These are phyloP conservation scores for Crax fasciolata DNA, from an alignment of 2,797 vertebrate species.

Conservation along the genomic window DNA sequence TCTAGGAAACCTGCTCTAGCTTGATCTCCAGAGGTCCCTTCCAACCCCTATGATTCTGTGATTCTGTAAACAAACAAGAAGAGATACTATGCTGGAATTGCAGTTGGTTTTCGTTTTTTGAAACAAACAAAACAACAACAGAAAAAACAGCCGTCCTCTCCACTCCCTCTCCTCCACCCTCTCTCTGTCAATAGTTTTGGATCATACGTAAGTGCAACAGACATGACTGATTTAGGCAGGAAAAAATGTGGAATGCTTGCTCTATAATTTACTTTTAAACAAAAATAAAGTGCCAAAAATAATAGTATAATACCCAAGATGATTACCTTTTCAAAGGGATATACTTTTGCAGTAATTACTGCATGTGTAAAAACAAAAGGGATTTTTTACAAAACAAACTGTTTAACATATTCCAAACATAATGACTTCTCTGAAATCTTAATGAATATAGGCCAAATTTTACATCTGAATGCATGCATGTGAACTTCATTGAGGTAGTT, in stretches of 20 bases:
- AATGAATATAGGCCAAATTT: background rate
- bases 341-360: slow-evolving; percentile 1
- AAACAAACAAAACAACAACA: too few species aligned
- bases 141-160: background rate
- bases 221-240: background rate
- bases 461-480: background rate
- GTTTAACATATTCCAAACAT: background rate
- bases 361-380: background rate
- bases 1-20: background rate
- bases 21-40: background rate
- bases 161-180: background rate
- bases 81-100: background rate
- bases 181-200: background rate
- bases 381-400: background rate
- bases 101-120: background rate
- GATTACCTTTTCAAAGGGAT: slow-evolving; percentile 22
- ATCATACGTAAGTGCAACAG: background rate
- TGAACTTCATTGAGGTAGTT: background rate
- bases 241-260: slow-evolving; percentile 1
- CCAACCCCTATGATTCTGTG: background rate
- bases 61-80: background rate
- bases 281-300: slow-evolving; percentile 36
- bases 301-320: background rate
- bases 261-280: slow-evolving; percentile 18
- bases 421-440: slow-evolving; percentile 1